Base-by-base conservation (phyloP, 1,140 invertebrate genomes). In the Heliconius himera region DNA sequence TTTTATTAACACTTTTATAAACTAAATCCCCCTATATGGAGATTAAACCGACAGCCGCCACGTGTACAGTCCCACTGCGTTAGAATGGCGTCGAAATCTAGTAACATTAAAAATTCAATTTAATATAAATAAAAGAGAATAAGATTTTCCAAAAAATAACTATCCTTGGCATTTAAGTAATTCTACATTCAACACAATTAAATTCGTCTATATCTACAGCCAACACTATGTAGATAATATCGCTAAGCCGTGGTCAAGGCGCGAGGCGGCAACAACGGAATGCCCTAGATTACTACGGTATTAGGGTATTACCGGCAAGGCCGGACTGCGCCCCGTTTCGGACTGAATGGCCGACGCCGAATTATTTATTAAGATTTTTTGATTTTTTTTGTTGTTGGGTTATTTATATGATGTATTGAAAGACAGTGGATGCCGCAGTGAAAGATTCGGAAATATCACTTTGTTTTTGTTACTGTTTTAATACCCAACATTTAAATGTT, bases 171-270 rank as follows among this genome's bases (percentile, higher is more conserved):
- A 66, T 66, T 66, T 29, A 13, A 66, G 3, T 66, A 9, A 66
- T 3, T 46, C 41, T 46, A 66, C n/a, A 22, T 26, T 9, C 22
- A 66, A 66, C n/a, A 16, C 11, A 66, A 66, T 26, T 13, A 46
- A 46, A 54, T 56, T 56, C 20, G n/a, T 1, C 8, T 56, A n/a
- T 56, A 56, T 56, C 54, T n/a, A 56, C 60, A 66, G 13, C 22
- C 22, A 66, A 49, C 46, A 66, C 33, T 36, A 36, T 36, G 26
- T 73, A 78, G 77, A 78, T 78, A 77, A 38, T 71, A 71, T 71
- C 70, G 76, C 77, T 80, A 78, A 83, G 79, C 82, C 82, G 78
- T 74, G 83, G 83, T 82, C 83, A 84, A 84, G 83, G 83, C 83
- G 76, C 83, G 81, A 84, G 83, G 83, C 83, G 76, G 77, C 76